Base-by-base conservation (phyloP, 2,113 vertebrate genomes). In the Nesogale talazaci region DNA sequence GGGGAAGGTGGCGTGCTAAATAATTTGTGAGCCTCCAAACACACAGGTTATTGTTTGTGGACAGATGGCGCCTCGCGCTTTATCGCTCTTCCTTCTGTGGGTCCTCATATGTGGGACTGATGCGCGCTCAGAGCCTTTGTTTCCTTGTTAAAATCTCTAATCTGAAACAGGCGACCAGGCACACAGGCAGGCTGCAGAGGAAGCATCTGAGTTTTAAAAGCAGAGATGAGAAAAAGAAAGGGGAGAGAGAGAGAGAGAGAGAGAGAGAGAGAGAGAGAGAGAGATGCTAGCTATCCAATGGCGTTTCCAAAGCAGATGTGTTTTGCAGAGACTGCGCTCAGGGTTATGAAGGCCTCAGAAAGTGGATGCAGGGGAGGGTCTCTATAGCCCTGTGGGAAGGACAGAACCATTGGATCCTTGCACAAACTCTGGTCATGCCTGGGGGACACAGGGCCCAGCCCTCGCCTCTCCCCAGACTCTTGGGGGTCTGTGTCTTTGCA, bases 21-120 rank as follows among this genome's bases (percentile, higher is more conserved):
- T 99, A 98, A 99, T 98, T 98, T 98, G 98, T 97, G 98, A 98
- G 98, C 98, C 98, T 98, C 98, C 97, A 97, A 98, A 98, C 98
- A 98, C 97, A 97, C 98, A 98, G 98, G 98, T 99, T 99, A 98
- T 98, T 98, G 98, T 98, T 99, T 98, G 98, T 97, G 98, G 98
- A 98, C 99, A 99, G 99, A 99, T 99, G 99, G 99, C 97, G 98
- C 98, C 97, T 98, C 98, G 97, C 98, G 97, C 98, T 99, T 99
- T 99, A 99, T 98, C 98, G 98, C 98, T 98, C 98, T 98, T 98
- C 99, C 99, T 99, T 99, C 99, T 99, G 98, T 98, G 98, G 98
- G 98, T 97, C 98, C 98, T 98, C 98, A 96, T 97, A 97, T 97
- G 97, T 96, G 97, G 97, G 98, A 97, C 98, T 97, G 98, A 98